These are phyloP conservation scores for Heterotis niloticus DNA, from an alignment of 2,113 vertebrate species.

Conservation along the genomic window DNA sequence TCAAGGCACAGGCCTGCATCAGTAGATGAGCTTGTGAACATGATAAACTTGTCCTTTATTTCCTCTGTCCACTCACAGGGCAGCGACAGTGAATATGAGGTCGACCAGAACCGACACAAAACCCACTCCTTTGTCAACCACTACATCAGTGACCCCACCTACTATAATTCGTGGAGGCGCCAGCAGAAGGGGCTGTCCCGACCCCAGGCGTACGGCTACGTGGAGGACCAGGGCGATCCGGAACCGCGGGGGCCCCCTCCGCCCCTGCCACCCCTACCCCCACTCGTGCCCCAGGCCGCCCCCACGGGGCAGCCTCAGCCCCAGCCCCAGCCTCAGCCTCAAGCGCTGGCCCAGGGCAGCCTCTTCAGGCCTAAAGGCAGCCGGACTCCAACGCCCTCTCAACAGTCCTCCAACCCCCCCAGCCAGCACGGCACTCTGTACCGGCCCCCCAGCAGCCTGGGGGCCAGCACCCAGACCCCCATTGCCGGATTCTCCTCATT, in stretches of 20 bases:
- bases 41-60: neutral
- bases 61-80: slow-evolving; percentile 64
- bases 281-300: slow-evolving; percentile 61
- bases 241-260: slow-evolving; percentile 57
- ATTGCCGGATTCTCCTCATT: slow-evolving; percentile 95
- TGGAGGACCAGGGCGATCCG: slow-evolving; percentile 82
- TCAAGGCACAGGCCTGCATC: neutral
- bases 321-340: slow-evolving; percentile 67
- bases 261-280: slow-evolving; percentile 65
- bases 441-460: slow-evolving; percentile 90
- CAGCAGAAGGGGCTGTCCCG: slow-evolving; percentile 94
- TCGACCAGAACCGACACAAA: slow-evolving; percentile 83
- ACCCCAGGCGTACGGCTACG: slow-evolving; percentile 85
- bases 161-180: slow-evolving; percentile 95
- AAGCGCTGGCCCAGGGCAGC: slow-evolving; percentile 78
- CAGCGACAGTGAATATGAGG: slow-evolving; percentile 94
- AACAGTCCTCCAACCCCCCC: slow-evolving; percentile 78
- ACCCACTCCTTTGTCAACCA: slow-evolving; percentile 98
- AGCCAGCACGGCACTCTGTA: slow-evolving; percentile 80
- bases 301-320: slow-evolving; percentile 65
- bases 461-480: slow-evolving; percentile 78
- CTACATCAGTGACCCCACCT: slow-evolving; percentile 98
- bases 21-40: too few relatives aligned
- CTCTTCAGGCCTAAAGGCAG: slow-evolving; percentile 90
- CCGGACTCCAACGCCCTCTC: slow-evolving; percentile 93